Conservation (phyloP, 1,140 invertebrate genomes). For the Copidosoma floridanum region DNA sequence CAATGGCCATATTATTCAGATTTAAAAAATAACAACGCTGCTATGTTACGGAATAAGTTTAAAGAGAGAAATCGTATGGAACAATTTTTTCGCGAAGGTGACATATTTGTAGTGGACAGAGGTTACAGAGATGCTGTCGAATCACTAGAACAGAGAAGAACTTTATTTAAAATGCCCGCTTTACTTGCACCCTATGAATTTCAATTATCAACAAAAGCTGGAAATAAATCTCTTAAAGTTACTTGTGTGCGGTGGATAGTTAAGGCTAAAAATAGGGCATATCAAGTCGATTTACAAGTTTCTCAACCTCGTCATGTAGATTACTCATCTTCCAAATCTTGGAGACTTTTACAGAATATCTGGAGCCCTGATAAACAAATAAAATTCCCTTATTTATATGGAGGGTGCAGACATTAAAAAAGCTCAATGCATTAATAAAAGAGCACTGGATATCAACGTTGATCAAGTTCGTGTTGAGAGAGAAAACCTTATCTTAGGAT, state of each 20-base stretch:
- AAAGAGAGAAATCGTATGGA: conserved; percentile 5
- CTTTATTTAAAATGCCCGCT: conserved; percentile 18
- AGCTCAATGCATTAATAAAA: background rate
- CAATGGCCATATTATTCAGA: conserved; percentile 11
- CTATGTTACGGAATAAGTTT: conserved; percentile 15
- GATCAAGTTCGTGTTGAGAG: conserved; percentile 16
- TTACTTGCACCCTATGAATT: background rate
- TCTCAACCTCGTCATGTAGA: background rate
- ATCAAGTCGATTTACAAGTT: conserved; percentile 16
- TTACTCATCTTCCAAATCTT: conserved; percentile 5
- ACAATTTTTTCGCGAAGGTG: conserved; percentile 15
- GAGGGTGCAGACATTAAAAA: background rate
- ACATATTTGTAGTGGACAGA: conserved; percentile 17
- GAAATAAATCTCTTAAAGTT: conserved; percentile 7
- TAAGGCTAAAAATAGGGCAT: conserved; percentile 11
- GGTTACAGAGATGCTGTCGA: conserved; percentile 15
- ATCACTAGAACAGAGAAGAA: background rate
- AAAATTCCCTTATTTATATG: conserved; percentile 3
- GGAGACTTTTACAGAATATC: conserved; percentile 23
- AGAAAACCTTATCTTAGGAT: conserved; percentile 10
- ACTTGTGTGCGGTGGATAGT: conserved; percentile 25
- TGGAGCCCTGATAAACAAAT: conserved; percentile 23
- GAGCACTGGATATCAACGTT: too few species aligned
- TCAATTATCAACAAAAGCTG: conserved; percentile 19
- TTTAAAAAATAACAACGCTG: conserved; percentile 9